A percentile compares a stretch with the other conserved stretches of the same genome.
Conservation (phyloP, 2,888 invertebrate species). For the Nomada ferruginata region DNA sequence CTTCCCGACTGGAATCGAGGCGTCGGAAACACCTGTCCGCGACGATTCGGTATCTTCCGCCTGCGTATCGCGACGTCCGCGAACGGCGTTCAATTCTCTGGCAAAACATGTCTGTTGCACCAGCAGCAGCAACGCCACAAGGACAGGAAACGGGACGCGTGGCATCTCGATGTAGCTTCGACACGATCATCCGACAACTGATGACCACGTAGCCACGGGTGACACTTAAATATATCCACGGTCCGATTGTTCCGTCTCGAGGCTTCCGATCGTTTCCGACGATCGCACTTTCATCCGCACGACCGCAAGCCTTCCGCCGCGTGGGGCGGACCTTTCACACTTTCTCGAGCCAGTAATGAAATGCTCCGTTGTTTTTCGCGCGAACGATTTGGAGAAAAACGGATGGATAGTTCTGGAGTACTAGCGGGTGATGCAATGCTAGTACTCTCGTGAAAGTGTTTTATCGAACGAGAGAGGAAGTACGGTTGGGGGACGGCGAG, state of each 20-base stretch:
- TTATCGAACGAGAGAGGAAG: not conserved
- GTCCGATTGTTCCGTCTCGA: constrained; percentile 64
- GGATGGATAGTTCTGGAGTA: not conserved
- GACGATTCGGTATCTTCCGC: not conserved
- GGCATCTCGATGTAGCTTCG: constrained; percentile 70
- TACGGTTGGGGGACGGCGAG: not conserved
- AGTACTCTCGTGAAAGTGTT: not conserved
- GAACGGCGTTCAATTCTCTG: constrained; percentile 59
- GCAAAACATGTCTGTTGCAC: constrained; percentile 62
- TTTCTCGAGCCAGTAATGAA: constrained; percentile 63
- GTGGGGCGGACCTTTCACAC: constrained; percentile 61
- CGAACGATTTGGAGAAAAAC: not conserved
- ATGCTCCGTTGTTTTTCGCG: constrained; percentile 15
- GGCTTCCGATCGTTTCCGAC: constrained; percentile 52
- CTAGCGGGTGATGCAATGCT: constrained; percentile 28
- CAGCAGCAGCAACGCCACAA: constrained; percentile 51
- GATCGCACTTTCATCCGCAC: constrained; percentile 66
- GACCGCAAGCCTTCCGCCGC: constrained; percentile 60
- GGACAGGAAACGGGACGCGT: constrained; percentile 48
- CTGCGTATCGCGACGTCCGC: constrained; percentile 42
- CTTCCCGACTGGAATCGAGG: not conserved
- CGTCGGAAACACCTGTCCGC: not conserved
- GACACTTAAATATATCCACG: constrained; percentile 80
- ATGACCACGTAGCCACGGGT: constrained; percentile 62
- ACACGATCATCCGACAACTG: constrained; percentile 76